Base-by-base conservation (phyloP, 2,888 invertebrate species). In the Octonoba sinensis region DNA sequence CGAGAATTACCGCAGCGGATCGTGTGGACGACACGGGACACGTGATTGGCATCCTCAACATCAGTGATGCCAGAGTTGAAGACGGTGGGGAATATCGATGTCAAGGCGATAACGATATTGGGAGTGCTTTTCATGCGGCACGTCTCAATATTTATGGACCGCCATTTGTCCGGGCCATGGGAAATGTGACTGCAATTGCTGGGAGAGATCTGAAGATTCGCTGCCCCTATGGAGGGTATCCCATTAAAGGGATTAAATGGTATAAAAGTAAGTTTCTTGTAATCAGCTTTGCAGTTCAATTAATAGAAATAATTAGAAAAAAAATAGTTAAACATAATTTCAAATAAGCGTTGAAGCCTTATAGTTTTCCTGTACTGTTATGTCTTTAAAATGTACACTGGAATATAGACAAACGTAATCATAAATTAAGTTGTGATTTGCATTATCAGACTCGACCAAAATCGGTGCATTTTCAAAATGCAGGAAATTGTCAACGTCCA, bases 161-260 rank as follows among this genome's bases (percentile, higher is more conserved):
- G 77, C 91, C 91, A 0, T 89, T 88, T 56, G 88, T 90, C 13
- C 87, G 90, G 54, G 86, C 87, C 4, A 89, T 90, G 85, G 86
- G 87, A 44, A 91, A 91, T 85, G 86, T 90, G 84, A 93, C 94
- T 86, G 94, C 94, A 0, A 94, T 95, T 86, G 94, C 95, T 85
- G 93, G 93, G 82, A 91, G 93, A 84, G 93, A 93, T 88, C 91
- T 94, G 84, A 91, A 91, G 84, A 90, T 96, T 85, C 91, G 93
- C 85, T 96, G 95, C 88, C 95, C 95, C 84, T 95, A 95, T 87
- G 93, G 94, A 11, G 96, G 96, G 84, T 95, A 93, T 89, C 95
- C 96, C 47, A 92, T 95, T 86, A 93, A 93, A 85, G 92, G 92
- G 79, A 93, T 96, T 72, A 92, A 92, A 86, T 96, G 95, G 95